Base-by-base conservation (phyloP, 1,140 invertebrate genomes). In the Hycleus phaleratus region DNA sequence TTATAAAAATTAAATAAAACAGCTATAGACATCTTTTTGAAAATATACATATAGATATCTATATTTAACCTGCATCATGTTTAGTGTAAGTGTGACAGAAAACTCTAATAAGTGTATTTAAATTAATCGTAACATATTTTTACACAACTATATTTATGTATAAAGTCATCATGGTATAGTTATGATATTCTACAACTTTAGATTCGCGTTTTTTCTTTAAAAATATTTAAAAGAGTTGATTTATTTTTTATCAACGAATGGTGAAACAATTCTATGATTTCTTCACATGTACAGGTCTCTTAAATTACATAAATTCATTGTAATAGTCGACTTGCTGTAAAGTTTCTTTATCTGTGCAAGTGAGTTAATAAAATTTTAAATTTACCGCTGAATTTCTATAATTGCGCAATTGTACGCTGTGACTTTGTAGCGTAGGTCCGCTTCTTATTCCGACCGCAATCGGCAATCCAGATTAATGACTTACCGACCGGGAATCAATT, bases 61-160 rank as follows among this genome's bases (percentile, higher is more conserved):
- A 46, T n/a, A 25, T 24, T 46, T n/a, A 24, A 24, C 10, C 39
- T 40, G 43, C 26, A 58, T 54, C 45, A 49, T 49, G 12, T 9
- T 58, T 58, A 46, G 48, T 58, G 26, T 52, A 58, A 46, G 56
- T 58, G 56, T 58, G 49, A 51, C 40, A 58, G 49, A 57, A 44
- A 57, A n/a, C 12, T 10, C 46, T 42, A 62, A 50, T 60, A 52
- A 48, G 53, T 63, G 58, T 63, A 59, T 60, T 63, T 60, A 60
- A 63, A 61, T 61, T 62, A 55, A 59, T 62, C 60, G 60, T 59
- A 38, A 62, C 60, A 62, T 63, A 63, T 63, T 63, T 63, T 63
- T 63, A 63, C 61, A 63, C 61, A 57, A 60, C 54, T 56, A 56
- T 32, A 32, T 47, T 47, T 56, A 56, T 61, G 59, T 61, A 61